These are phyloP conservation scores for Chironomus tentans DNA, from an alignment of 2,888 invertebrate genomes.

Conservation along the genomic window DNA sequence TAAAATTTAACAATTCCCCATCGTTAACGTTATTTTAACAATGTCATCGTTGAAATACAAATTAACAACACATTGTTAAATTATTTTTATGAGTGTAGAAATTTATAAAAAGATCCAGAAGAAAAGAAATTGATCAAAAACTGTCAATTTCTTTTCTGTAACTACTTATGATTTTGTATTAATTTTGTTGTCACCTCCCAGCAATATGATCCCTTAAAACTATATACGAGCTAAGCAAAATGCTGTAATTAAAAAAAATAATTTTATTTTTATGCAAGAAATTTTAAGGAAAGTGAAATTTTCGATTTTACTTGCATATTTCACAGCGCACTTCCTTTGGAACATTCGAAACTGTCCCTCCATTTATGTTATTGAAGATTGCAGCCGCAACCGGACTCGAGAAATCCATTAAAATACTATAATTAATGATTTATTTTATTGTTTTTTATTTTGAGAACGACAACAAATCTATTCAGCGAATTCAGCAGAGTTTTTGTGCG, in stretches of 20 bases:
- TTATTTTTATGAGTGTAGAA: not conserved
- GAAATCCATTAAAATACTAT: not conserved
- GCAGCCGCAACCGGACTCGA: not conserved
- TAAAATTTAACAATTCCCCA: too few relatives aligned
- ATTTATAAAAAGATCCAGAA: not conserved
- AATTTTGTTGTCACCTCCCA: not conserved
- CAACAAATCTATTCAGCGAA: too few relatives aligned
- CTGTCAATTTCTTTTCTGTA: not conserved
- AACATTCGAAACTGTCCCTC: not conserved
- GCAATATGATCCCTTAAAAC: constrained; percentile 4
- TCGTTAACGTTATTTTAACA: too few relatives aligned
- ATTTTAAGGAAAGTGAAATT: not conserved
- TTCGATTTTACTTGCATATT: not conserved
- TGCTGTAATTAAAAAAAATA: not conserved
- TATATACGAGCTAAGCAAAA: not conserved
- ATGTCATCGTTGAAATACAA: too few relatives aligned
- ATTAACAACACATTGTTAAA: too few relatives aligned
- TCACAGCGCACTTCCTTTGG: constrained; percentile 11
- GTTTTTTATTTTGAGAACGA: too few relatives aligned
- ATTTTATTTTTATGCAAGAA: not conserved
- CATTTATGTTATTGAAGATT: not conserved
- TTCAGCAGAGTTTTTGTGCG: not conserved
- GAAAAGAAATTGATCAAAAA: not conserved
- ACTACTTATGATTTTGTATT: not conserved
- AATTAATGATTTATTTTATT: not conserved